A percentile compares a stretch with the other conserved stretches of the same genome.
Conservation (phyloP, 1,140 invertebrate species). For the Parasteatoda tepidariorum region DNA sequence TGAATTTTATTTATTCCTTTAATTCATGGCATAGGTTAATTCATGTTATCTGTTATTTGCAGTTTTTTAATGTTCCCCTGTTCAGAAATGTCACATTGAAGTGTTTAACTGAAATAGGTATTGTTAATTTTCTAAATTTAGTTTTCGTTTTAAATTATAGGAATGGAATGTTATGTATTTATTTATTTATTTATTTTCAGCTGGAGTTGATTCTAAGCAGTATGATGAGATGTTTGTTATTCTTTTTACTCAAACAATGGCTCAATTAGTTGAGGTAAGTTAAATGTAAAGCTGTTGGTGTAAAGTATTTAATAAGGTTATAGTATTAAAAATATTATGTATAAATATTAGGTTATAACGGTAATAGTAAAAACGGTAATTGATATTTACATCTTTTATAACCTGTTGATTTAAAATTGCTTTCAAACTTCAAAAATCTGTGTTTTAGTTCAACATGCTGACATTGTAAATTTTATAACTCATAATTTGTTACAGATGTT, state of each 20-base stretch:
- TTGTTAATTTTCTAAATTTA: conserved; percentile 36
- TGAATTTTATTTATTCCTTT: neutral
- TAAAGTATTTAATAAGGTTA: neutral
- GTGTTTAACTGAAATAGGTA: conserved; percentile 95
- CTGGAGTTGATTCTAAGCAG: conserved; percentile 80
- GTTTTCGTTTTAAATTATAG: neutral
- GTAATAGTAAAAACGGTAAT: no score
- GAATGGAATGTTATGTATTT: neutral
- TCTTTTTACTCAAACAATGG: conserved; percentile 91
- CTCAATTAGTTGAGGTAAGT: conserved; percentile 81
- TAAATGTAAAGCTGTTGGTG: neutral
- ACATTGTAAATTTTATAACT: no score
- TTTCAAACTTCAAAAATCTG: no score
- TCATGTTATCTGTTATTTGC: conserved; percentile 66
- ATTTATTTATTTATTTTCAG: conserved; percentile 67
- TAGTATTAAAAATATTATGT: no score
- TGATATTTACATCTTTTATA: no score
- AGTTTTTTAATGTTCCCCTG: conserved; percentile 96
- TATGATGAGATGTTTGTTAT: conserved; percentile 93
- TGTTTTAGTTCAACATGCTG: no score
- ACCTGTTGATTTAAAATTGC: no score
- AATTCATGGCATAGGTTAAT: neutral
- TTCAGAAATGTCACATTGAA: conserved; percentile 98
- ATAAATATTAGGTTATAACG: no score
- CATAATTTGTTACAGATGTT: no score